phyloP scores from a whole-genome alignment of 2,888 invertebrate genomes.

The Heliconius charithonia region DNA sequence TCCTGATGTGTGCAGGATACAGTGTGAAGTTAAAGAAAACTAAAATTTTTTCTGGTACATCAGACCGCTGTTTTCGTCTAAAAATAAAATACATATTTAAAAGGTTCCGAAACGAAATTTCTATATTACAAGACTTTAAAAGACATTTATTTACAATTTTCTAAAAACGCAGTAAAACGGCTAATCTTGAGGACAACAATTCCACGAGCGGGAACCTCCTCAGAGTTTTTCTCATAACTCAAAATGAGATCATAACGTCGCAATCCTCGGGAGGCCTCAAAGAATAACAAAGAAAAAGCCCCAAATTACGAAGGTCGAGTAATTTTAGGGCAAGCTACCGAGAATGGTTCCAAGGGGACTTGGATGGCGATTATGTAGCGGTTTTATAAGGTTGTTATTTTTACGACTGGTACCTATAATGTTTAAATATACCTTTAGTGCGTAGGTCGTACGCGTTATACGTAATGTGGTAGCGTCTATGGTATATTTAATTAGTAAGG shows the following conservation, averaged over 20 bases:
- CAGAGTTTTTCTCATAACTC: conserved; percentile 81
- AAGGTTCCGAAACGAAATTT: too few relatives aligned
- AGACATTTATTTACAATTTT: background rate
- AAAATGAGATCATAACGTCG: conserved; percentile 83
- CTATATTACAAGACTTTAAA: too few relatives aligned
- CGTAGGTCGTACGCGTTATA: conserved; percentile 27
- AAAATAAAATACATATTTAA: too few relatives aligned
- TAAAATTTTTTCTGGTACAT: too few relatives aligned
- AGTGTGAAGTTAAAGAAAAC: background rate
- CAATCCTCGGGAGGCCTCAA: conserved; percentile 77
- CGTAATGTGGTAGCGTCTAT: background rate
- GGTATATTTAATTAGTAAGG: background rate
- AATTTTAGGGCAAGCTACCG: conserved; percentile 79
- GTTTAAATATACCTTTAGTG: conserved; percentile 55
- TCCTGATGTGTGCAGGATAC: background rate
- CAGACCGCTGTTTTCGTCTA: too few relatives aligned
- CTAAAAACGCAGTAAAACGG: conserved; percentile 51
- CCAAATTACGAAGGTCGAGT: conserved; percentile 80
- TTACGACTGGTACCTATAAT: conserved; percentile 65
- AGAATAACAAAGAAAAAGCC: conserved; percentile 81
- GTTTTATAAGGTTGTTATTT: conserved; percentile 82
- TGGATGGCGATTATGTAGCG: conserved; percentile 75
- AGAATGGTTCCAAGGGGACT: conserved; percentile 75
- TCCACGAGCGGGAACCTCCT: conserved; percentile 70
- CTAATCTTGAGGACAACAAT: conserved; percentile 78